A percentile compares a stretch with the other conserved stretches of the same genome.
Evolutionary conservation across 2,113 vertebrate genomes (phyloP).

Genomic region (Mola mola): DNA sequence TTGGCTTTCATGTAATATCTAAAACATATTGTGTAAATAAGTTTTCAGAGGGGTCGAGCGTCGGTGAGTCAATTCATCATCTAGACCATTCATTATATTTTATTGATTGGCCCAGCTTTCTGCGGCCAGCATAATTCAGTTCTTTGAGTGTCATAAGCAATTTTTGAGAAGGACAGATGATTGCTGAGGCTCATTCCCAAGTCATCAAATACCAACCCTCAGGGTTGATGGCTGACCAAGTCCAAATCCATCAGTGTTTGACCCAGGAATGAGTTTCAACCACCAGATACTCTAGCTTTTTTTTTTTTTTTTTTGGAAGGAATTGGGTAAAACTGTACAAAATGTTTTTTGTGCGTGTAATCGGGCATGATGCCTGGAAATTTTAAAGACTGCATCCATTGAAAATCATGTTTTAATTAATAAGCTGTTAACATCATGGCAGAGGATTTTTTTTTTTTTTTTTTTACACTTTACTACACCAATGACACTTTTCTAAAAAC

Average conservation of each 20-base stretch:
- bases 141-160: background rate
- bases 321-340: no score
- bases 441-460: no score
- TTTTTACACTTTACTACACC: no score
- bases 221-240: constrained; percentile 2
- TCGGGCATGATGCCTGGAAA: no score
- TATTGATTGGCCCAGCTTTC: background rate
- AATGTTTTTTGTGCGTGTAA: no score
- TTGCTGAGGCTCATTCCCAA: background rate
- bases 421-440: no score
- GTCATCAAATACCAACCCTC: background rate
- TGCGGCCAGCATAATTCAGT: background rate
- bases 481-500: no score
- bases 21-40: background rate
- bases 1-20: background rate
- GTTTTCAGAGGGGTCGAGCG: background rate
- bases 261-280: background rate
- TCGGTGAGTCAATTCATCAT: background rate
- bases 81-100: background rate
- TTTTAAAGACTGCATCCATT: no score
- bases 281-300: no score
- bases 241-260: no score
- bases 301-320: no score
- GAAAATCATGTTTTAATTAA: no score
- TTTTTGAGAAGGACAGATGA: background rate